These are phyloP conservation scores for Aleiodes alternator DNA, from an alignment of 2,888 invertebrate genomes.

Conservation along the genomic window DNA sequence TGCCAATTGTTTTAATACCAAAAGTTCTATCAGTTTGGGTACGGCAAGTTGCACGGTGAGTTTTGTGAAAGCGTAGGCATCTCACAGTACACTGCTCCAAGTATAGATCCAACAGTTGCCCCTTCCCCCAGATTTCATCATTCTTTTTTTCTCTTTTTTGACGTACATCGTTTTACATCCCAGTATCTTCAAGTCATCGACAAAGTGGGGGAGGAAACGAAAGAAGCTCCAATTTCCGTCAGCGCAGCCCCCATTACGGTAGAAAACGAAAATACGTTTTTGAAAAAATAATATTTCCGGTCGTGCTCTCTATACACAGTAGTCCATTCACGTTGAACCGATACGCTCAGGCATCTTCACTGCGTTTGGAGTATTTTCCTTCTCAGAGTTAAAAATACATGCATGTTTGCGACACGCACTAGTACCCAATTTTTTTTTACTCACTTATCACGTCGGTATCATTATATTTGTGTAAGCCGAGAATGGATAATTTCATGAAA, in stretches of 20 bases:
- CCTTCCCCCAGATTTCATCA: constrained; percentile 17
- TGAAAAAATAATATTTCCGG: constrained; percentile 19
- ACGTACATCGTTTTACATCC: constrained; percentile 33
- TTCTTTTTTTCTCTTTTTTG: background rate
- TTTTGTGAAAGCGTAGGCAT: constrained; percentile 18
- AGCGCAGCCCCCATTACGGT: constrained; percentile 29
- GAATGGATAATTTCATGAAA: too few relatives aligned
- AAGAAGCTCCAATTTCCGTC: constrained; percentile 18
- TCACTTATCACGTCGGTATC: background rate
- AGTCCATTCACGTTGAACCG: constrained; percentile 22
- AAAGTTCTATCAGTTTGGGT: background rate
- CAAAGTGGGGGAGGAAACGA: background rate
- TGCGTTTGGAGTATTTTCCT: background rate
- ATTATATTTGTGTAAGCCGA: background rate
- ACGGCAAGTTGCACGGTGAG: constrained; percentile 1
- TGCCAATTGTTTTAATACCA: constrained; percentile 11
- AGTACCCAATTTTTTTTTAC: background rate
- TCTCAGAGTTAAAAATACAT: background rate
- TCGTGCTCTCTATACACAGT: background rate
- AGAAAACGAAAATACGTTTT: constrained; percentile 19
- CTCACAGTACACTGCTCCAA: constrained; percentile 32
- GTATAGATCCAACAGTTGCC: constrained; percentile 35
- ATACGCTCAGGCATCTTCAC: background rate
- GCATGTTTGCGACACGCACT: background rate
- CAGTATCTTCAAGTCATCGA: background rate